Evolutionary conservation across 2,113 vertebrate genomes (phyloP).

Genomic region (Chauna torquata): DNA sequence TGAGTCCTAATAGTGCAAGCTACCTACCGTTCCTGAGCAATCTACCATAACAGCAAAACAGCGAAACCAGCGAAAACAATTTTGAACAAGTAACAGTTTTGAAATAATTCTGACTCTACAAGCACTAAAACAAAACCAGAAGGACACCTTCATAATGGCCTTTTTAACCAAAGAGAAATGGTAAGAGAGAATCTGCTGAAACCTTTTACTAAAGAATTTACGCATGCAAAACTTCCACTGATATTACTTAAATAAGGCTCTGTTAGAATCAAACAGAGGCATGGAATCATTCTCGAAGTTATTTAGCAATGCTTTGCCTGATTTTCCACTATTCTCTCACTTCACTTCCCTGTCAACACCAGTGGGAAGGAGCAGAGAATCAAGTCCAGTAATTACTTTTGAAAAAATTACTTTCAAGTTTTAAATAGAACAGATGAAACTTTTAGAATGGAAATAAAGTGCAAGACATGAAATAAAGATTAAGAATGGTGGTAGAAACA

Average conservation of each 20-base stretch:
- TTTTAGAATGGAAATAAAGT: constrained; percentile 33
- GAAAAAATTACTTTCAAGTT: not conserved
- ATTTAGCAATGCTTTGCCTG: not conserved
- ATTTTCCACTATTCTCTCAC: not conserved
- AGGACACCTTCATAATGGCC: not conserved
- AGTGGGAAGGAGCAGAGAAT: not conserved
- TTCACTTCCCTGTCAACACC: not conserved
- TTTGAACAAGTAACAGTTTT: not conserved
- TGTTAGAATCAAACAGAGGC: not conserved
- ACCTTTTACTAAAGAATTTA: not conserved
- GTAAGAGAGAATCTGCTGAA: not conserved
- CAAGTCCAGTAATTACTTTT: not conserved
- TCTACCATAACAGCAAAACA: not conserved
- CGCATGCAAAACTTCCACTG: not conserved
- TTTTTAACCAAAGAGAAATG: not conserved
- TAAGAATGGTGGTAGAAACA: not conserved
- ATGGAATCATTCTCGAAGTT: not conserved
- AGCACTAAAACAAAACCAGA: not conserved
- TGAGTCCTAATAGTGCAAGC: constrained; percentile 58
- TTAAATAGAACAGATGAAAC: constrained; percentile 10
- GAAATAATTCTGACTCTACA: not conserved
- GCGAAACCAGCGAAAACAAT: not conserved
- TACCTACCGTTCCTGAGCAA: constrained; percentile 38
- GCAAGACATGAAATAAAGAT: constrained; percentile 46
- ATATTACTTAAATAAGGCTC: not conserved